Percentiles rank a stretch among this genome's conserved stretches.
Evolutionary conservation across 2,888 invertebrate species (phyloP).

Genomic region (Oxytorus armatus): DNA sequence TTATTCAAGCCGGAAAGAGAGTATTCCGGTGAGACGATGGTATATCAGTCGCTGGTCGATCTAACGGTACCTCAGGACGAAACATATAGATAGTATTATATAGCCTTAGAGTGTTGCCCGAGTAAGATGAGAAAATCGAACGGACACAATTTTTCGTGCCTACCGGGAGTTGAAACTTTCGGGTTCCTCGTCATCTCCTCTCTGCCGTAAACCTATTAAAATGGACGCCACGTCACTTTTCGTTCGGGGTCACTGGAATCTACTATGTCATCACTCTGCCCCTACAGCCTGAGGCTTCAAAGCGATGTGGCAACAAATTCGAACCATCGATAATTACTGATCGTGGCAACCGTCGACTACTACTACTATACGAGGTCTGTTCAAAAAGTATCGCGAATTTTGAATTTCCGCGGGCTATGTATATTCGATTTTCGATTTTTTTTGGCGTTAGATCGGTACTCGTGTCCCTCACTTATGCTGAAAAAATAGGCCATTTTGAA

Average conservation of each 20-base stretch:
- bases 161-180: not conserved
- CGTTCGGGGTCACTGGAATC: not conserved
- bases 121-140: slow-evolving; percentile 38
- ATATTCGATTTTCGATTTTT: no score
- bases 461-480: no score
- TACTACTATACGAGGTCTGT: no score
- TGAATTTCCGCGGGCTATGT: no score
- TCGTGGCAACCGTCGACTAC: not conserved
- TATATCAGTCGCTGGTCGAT: slow-evolving; percentile 40
- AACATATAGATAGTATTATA: slow-evolving; percentile 8
- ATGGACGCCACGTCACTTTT: slow-evolving; percentile 19
- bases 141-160: slow-evolving; percentile 24
- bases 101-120: not conserved
- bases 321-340: slow-evolving; percentile 13
- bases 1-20: slow-evolving; percentile 62
- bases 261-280: not conserved
- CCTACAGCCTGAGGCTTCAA: slow-evolving; percentile 13
- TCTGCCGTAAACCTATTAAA: slow-evolving; percentile 38
- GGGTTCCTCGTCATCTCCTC: slow-evolving; percentile 7
- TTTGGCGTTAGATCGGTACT: no score
- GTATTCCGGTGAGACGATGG: slow-evolving; percentile 37
- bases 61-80: slow-evolving; percentile 36
- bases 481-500: no score
- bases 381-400: no score
- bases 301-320: slow-evolving; percentile 9